Evolutionary conservation across 2,888 invertebrate species (phyloP), one percentile per base, ranked within the genome.

Genomic region (Cryptus viduatorius): DNA sequence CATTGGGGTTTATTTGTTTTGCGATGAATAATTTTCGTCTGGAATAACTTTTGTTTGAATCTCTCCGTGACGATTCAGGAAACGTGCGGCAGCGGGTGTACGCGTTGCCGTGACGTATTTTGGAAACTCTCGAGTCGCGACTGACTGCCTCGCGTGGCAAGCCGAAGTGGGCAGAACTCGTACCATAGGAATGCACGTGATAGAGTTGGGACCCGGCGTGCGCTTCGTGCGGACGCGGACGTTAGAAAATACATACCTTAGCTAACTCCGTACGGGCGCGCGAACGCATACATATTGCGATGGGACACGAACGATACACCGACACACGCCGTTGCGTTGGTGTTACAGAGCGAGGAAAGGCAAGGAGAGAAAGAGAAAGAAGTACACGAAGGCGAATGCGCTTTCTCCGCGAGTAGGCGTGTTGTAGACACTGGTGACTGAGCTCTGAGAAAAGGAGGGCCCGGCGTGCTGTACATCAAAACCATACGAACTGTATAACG

Each of bases 351-450:
- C 31, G 72, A 64, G 72, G 61, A 73, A 48, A 37, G 50, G 50
- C 42, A 29, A 19, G 59, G 78, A 78, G 59, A 44, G 61, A 73
- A 61, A 59, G 61, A 65, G 86, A 86, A 85, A 86, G 85, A 86
- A 86, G 53, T 82, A 87, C 87, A 82, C 73, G 81, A 86, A 77
- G 84, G 83, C 82, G 84, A 86, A 71, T 85, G 86, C 87, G 86
- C 87, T 87, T 87, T 87, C 87, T 86, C 87, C 87, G 85, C 86
- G 87, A 77, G 73, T 86, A 87, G 86, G 82, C 82, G 83, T 86
- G 53, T 65, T 71, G 59, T 37, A 83, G 69, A 24, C 42, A 79
- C 73, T 31, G 69, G 29, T 37, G 64, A 50, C 56, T 75, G 72
- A 48, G 44, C 56, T 71, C 78, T 75, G 61, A 64, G 75, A 84